Evolutionary conservation across 2,888 invertebrate species (phyloP).

Genomic region (Germaria angustata): DNA sequence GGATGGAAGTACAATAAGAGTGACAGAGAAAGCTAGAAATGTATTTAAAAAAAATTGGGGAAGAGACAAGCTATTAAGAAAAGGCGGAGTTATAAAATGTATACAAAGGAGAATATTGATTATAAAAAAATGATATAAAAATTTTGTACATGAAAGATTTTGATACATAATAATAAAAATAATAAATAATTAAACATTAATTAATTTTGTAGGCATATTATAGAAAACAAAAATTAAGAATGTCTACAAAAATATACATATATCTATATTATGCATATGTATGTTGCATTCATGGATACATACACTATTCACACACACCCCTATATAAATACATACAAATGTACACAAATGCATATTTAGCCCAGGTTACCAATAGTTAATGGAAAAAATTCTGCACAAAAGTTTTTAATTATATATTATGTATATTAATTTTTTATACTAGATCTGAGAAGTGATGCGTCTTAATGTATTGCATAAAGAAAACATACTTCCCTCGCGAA

Average conservation of each 20-base stretch:
- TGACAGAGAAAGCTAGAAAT: constrained; percentile 16
- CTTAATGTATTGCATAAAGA: too few relatives aligned
- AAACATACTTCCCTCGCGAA: too few relatives aligned
- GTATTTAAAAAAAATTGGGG: neutral
- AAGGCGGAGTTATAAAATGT: constrained; percentile 40
- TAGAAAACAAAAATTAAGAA: neutral
- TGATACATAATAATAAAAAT: neutral
- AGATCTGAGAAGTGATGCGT: too few relatives aligned
- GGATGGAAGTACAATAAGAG: neutral
- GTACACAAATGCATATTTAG: too few relatives aligned
- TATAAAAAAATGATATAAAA: constrained; percentile 4
- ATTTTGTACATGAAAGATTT: neutral
- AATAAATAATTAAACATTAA: constrained; percentile 28
- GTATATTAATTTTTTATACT: too few relatives aligned
- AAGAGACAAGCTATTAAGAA: constrained; percentile 5
- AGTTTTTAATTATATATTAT: too few relatives aligned
- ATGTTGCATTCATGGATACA: too few relatives aligned
- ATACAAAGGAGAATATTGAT: constrained; percentile 35
- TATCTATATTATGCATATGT: too few relatives aligned
- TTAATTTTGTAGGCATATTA: constrained; percentile 8
- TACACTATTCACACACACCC: too few relatives aligned
- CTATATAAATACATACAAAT: too few relatives aligned
- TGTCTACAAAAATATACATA: neutral
- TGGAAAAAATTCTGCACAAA: too few relatives aligned
- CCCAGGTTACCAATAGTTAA: too few relatives aligned